Evolutionary conservation across 2,888 invertebrate species (phyloP), one percentile per base, ranked within the genome.

Genomic region (Leucophora obtusa): DNA sequence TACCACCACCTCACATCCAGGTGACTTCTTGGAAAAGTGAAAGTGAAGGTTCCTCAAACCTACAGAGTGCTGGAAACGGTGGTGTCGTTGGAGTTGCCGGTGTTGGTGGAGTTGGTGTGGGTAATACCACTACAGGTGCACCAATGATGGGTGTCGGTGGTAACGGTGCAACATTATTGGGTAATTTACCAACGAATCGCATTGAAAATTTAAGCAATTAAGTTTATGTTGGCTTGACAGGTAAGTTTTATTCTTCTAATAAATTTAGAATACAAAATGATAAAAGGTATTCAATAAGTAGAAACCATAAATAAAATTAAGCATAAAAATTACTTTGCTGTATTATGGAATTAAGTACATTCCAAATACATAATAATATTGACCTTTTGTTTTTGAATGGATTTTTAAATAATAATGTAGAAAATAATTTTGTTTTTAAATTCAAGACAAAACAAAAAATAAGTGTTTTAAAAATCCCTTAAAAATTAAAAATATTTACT

Each of bases 1-100:
- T 96, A 87, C 96, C 96, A 76, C 96, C 96, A 33, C 96, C 96
- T 7, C 96, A 96, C 89, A 96, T 96, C 87, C 96, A 96, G 86
- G 96, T 96, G 71, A 96, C 95, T 83, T 96, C 96, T 78, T 96
- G 96, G 96, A 96, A 96, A 90, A 96, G 95, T 87, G 96, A 96
- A 89, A 91, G 91, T 86, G 92, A 92, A 72, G 86, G 86, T n/a
- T 84, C 82, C 58, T 58, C 73, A 10, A 76, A 63, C 59, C 47
- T 84, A 47, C 76, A 73, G 60, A 76, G 70, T 10, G 63, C 59
- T n/a, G 73, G 72, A 21, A 63, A 47, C 53, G 63, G 15, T 11
- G 76, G 77, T 10, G 59, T 56, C 18, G 50, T 5, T 9, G 56
- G 21, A 14, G 9, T 10, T 0, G 76, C 72, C 15, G 58, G 21